Evolutionary conservation across 2,888 invertebrate species (phyloP).

Genomic region (Dorcus hopei): DNA sequence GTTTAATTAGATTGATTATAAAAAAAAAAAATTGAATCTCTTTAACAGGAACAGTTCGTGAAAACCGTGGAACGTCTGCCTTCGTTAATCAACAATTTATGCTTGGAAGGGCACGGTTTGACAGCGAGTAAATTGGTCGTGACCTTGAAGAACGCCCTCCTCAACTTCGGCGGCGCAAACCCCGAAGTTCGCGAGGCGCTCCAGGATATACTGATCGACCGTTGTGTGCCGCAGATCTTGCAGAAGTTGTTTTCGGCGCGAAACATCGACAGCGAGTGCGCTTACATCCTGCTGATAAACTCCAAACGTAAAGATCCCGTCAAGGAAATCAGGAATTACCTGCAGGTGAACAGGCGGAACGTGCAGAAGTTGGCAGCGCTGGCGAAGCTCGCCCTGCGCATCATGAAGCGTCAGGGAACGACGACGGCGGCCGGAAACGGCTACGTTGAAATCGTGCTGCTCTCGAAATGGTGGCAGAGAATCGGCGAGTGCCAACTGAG

Average conservation of each 20-base stretch:
- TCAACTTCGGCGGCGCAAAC: conserved; percentile 9
- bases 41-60: conserved; percentile 25
- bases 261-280: conserved; percentile 42
- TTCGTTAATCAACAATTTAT: conserved; percentile 28
- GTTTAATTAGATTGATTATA: neutral
- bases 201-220: conserved; percentile 22
- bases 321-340: conserved; percentile 24
- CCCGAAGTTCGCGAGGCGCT: conserved; percentile 13
- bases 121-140: conserved; percentile 33
- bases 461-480: conserved; percentile 39
- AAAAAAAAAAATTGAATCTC: neutral
- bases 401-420: conserved; percentile 25
- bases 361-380: conserved; percentile 33
- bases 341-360: conserved; percentile 33
- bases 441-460: conserved; percentile 25
- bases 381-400: conserved; percentile 30
- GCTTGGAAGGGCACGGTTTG: conserved; percentile 34
- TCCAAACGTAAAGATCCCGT: conserved; percentile 24
- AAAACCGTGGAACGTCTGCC: conserved; percentile 32
- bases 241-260: conserved; percentile 42
- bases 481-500: conserved; percentile 24
- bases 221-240: conserved; percentile 38
- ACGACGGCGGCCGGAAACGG: conserved; percentile 7
- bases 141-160: conserved; percentile 25
- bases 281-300: conserved; percentile 41